Conservation (phyloP, 2,113 vertebrate genomes). For the Mobula birostris region DNA sequence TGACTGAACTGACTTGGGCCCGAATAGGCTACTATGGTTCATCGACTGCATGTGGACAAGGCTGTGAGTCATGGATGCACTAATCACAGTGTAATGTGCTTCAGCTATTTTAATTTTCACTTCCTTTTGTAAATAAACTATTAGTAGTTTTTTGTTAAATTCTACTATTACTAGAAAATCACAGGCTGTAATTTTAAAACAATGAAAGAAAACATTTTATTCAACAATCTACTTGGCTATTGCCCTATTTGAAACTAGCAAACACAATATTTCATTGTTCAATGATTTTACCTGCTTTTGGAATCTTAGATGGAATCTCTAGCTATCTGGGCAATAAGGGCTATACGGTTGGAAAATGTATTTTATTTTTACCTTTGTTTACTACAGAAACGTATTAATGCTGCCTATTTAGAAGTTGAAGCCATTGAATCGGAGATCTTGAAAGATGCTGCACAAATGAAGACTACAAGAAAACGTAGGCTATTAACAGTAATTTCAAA, state of each 20-base stretch:
- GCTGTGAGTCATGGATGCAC: neutral
- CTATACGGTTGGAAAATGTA: neutral
- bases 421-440: neutral
- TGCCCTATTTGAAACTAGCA: neutral
- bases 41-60: neutral
- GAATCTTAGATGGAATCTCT: neutral
- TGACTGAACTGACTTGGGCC: neutral
- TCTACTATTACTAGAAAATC: neutral
- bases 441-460: neutral
- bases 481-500: neutral
- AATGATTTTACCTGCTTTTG: neutral
- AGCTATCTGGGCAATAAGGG: neutral
- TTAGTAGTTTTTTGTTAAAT: neutral
- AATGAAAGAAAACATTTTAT: neutral
- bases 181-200: neutral
- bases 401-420: neutral
- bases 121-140: neutral
- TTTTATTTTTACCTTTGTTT: neutral
- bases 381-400: constrained; percentile 10
- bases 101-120: neutral
- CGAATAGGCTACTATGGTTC: neutral
- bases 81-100: neutral
- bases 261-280: neutral
- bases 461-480: constrained; percentile 1
- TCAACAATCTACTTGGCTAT: neutral